Percentiles rank a stretch among this genome's conserved stretches.
phyloP scores from a whole-genome alignment of 2,888 invertebrate genomes.

The Criorhina ranunculi region DNA sequence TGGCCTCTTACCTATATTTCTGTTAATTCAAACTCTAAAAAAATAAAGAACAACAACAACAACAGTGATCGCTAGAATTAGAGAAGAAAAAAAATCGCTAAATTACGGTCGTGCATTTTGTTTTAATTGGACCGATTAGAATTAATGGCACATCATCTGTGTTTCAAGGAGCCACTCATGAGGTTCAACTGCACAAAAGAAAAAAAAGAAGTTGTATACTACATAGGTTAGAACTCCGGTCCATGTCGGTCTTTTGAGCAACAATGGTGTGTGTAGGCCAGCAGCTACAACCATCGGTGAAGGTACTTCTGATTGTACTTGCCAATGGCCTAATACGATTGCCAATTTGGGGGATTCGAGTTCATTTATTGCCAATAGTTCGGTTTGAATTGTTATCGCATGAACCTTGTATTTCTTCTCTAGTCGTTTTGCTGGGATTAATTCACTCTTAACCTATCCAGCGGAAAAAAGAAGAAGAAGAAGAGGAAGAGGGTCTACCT shows the following conservation, averaged over 20 bases:
- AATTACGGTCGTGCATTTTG: constrained; percentile 76
- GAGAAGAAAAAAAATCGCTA: constrained; percentile 67
- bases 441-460: constrained; percentile 59
- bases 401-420: constrained; percentile 68
- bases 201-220: constrained; percentile 37
- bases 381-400: constrained; percentile 73
- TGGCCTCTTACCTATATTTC: constrained; percentile 65
- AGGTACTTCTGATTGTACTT: constrained; percentile 57
- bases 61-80: constrained; percentile 38
- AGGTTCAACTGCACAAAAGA: constrained; percentile 14
- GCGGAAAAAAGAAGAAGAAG: neutral
- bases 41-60: constrained; percentile 2
- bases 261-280: constrained; percentile 27
- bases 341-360: constrained; percentile 70
- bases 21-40: constrained; percentile 44
- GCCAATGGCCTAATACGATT: constrained; percentile 68
- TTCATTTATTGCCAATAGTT: constrained; percentile 75
- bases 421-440: constrained; percentile 54
- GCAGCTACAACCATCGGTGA: constrained; percentile 28
- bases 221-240: constrained; percentile 59
- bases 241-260: constrained; percentile 37
- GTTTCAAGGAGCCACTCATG: constrained; percentile 64
- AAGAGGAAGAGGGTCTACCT: constrained; percentile 25
- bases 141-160: constrained; percentile 72
- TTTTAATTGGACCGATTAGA: constrained; percentile 77